Base-by-base conservation (phyloP, 2,797 vertebrate genomes). In the Heterohyrax brucei region DNA sequence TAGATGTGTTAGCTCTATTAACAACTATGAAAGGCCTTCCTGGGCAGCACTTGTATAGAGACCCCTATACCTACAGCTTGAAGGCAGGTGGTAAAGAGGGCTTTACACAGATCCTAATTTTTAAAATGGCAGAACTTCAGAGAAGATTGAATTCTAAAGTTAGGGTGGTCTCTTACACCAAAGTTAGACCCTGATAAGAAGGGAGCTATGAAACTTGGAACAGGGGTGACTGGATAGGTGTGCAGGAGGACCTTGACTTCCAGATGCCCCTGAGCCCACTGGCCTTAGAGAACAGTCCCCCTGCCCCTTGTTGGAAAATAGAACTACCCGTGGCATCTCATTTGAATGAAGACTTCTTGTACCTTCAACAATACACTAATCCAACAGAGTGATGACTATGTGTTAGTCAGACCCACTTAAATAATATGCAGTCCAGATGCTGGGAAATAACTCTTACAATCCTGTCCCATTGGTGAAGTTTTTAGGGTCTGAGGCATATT, bases 111-210 rank as follows among this genome's bases (percentile, higher is more conserved):
- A 5, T 50, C 30, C 50, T 76, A 26, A 50, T 28, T 59, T 53
- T 87, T 33, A 72, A 77, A 64, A 73, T 66, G n/a, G 13, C 10
- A 59, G 75, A 85, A 50, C 44, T 59, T 66, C 59, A 78, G 24
- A n/a, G 24, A 68, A 88, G 56, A 73, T 39, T 78, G 61, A 61
- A 61, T 93, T 89, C 75, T 88, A 56, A 46, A 18, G 48, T 92
- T 26, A 30, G 13, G n/a, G 13, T 22, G 48, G 13, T 46, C 28
- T 66, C 59, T 16, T 28, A 5, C 28, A 46, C 44, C 64, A 83
- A 56, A 53, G 18, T 46, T n/a, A 90, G 68, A 5, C 33, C 39
- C 64, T 28, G 64, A 66, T 44, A 21, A 7, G 26, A 79, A 87
- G 22, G 59, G 44, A 48, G 13, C 5, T 28, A 14, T 76, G 50